These are phyloP conservation scores for Lasaia peninsularis DNA, from an alignment of 1,140 invertebrate species.

Conservation along the genomic window DNA sequence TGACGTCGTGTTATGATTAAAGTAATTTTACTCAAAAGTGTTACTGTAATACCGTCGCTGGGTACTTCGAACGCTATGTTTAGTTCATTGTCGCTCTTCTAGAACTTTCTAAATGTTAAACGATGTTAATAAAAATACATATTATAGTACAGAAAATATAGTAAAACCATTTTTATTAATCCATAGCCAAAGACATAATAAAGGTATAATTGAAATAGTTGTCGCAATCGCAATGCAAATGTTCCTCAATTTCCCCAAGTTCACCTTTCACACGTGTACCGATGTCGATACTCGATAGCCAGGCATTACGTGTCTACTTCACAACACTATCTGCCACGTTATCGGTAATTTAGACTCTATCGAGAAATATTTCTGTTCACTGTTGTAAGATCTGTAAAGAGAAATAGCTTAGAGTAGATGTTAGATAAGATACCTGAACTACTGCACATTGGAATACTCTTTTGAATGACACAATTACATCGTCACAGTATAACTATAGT, in stretches of 20 bases:
- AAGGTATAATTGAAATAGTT: too few species aligned
- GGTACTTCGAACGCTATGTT: too few species aligned
- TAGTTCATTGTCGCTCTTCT: too few species aligned
- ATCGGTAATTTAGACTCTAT: constrained; percentile 2
- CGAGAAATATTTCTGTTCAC: constrained; percentile 3
- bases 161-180: too few species aligned
- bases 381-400: not conserved
- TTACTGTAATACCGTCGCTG: too few species aligned
- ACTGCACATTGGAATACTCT: too few species aligned
- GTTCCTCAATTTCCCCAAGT: not conserved
- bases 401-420: not conserved
- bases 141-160: not conserved
- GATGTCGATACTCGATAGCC: constrained; percentile 7
- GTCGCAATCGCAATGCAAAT: not conserved
- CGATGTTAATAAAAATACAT: not conserved
- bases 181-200: too few species aligned
- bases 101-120: not conserved
- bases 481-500: too few species aligned
- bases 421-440: not conserved
- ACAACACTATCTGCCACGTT: not conserved
- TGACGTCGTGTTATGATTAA: too few species aligned
- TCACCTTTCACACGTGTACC: constrained; percentile 2
- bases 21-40: too few species aligned
- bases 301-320: not conserved
- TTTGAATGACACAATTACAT: too few species aligned